Conservation (phyloP, 2,888 invertebrate genomes). For the Conistra vaccinii region DNA sequence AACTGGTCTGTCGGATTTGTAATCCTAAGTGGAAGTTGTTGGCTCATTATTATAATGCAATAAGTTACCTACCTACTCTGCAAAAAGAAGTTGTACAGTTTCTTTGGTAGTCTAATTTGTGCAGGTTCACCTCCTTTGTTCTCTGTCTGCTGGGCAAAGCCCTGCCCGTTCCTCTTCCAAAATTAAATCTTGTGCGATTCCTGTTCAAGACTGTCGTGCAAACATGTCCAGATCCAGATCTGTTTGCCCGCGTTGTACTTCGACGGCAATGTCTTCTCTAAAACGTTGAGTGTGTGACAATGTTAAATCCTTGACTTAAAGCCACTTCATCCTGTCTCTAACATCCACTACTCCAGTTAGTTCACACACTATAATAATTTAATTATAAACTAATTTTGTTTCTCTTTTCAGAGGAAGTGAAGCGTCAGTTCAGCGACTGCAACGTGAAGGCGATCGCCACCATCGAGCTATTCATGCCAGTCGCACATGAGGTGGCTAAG, state of each 20-base stretch:
- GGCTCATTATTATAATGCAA: background rate
- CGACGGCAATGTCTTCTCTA: background rate
- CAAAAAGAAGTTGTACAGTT: background rate
- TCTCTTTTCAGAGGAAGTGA: conserved; percentile 90
- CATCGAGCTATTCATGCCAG: conserved; percentile 91
- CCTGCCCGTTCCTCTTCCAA: background rate
- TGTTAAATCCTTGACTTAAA: background rate
- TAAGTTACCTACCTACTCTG: background rate
- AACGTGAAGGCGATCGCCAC: conserved; percentile 92
- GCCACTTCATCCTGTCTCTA: background rate
- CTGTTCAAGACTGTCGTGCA: background rate
- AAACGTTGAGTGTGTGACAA: background rate
- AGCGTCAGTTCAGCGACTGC: conserved; percentile 92
- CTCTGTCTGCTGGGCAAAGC: background rate
- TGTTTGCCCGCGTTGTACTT: background rate
- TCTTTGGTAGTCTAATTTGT: background rate
- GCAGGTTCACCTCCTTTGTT: background rate
- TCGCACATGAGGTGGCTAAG: conserved; percentile 89
- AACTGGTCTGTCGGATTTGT: conserved; percentile 8
- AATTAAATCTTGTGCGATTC: background rate
- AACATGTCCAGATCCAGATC: background rate
- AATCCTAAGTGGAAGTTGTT: conserved; percentile 6
- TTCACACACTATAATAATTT: background rate
- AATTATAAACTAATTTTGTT: too few species aligned
- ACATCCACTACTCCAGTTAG: background rate